Evolutionary conservation across 2,797 vertebrate genomes (phyloP).

Genomic region (Eutrigla gurnardus): DNA sequence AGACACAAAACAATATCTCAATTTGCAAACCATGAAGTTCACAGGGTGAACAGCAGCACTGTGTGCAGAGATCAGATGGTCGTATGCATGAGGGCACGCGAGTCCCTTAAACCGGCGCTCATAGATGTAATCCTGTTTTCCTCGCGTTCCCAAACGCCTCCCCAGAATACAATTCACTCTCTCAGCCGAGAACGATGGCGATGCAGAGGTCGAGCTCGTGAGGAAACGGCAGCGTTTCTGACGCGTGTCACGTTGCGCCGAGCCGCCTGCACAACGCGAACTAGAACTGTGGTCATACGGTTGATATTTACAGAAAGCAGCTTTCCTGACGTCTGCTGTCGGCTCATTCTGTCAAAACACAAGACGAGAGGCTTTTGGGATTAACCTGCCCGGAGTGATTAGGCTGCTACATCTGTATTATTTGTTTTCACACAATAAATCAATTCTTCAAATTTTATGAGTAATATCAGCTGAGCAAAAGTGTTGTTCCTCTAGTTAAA

Average conservation of each 20-base stretch:
- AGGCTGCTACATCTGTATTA: slow-evolving; percentile 27
- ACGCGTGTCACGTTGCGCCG: slow-evolving; percentile 35
- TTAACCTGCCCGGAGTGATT: slow-evolving; percentile 22
- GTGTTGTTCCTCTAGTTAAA: not conserved
- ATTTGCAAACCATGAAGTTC: slow-evolving; percentile 59
- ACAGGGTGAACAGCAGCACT: slow-evolving; percentile 24
- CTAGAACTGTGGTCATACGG: slow-evolving; percentile 2
- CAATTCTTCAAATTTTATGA: slow-evolving; percentile 1
- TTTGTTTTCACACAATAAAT: slow-evolving; percentile 13
- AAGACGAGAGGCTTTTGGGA: slow-evolving; percentile 21
- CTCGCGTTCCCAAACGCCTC: slow-evolving; percentile 3
- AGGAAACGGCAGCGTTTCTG: slow-evolving; percentile 29
- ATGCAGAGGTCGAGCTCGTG: slow-evolving; percentile 52
- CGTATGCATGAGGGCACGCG: slow-evolving; percentile 34
- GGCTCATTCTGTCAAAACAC: slow-evolving; percentile 30
- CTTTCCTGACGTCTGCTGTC: slow-evolving; percentile 1
- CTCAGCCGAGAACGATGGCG: slow-evolving; percentile 32
- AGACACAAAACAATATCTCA: slow-evolving; percentile 27
- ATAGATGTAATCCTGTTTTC: slow-evolving; percentile 60
- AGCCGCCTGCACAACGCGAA: slow-evolving; percentile 33
- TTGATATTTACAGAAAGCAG: slow-evolving; percentile 20
- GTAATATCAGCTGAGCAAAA: not conserved
- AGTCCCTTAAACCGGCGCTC: slow-evolving; percentile 49
- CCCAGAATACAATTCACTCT: slow-evolving; percentile 38
- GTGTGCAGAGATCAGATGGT: slow-evolving; percentile 35